A percentile compares a stretch with the other conserved stretches of the same genome.
phyloP scores from a whole-genome alignment of 2,113 vertebrate species.

The Perognathus longimembris region DNA sequence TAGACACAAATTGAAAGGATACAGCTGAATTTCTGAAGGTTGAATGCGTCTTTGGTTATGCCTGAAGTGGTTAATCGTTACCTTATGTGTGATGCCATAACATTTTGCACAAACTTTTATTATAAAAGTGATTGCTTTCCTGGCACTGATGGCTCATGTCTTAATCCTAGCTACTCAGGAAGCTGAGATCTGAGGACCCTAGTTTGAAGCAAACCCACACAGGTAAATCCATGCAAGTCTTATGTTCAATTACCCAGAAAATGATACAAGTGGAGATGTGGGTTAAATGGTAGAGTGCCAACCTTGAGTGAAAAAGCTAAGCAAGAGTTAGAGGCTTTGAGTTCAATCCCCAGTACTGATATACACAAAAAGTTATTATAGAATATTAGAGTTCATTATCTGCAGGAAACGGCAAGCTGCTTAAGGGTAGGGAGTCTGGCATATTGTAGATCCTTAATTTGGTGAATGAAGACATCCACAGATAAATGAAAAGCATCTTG shows the following conservation, averaged over 20 bases:
- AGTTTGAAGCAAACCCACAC: no score
- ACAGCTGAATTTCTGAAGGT: background rate
- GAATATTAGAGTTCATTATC: background rate
- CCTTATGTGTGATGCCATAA: background rate
- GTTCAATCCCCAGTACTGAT: no score
- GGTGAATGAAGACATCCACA: background rate
- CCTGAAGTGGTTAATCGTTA: background rate
- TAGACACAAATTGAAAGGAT: background rate
- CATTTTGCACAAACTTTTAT: background rate
- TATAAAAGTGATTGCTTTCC: background rate
- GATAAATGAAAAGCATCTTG: background rate
- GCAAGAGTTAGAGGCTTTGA: no score
- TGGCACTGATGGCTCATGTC: no score
- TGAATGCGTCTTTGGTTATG: background rate
- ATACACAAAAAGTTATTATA: no score
- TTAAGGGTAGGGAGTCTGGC: background rate
- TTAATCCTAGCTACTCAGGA: no score
- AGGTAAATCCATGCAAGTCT: no score
- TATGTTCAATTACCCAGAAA: no score
- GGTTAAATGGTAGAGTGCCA: no score
- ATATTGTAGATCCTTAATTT: background rate
- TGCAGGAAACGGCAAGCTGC: background rate
- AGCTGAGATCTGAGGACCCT: no score
- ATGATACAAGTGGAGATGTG: no score
- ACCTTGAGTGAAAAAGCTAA: no score